Evolutionary conservation across 2,888 invertebrate species (phyloP).

Genomic region (Drosophila monieri): DNA sequence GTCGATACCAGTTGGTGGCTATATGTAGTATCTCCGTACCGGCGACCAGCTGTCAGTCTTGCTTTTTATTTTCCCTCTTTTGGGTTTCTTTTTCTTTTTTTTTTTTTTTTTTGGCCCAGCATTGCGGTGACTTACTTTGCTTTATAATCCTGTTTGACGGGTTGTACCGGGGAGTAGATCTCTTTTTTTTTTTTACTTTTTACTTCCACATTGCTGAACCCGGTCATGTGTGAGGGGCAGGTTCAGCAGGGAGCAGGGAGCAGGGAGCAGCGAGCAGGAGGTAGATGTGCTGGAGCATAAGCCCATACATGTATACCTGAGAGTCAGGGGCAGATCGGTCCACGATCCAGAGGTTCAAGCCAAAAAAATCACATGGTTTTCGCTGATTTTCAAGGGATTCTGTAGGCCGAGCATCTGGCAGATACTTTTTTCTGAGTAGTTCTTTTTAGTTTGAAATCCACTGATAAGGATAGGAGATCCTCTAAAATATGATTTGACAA

Average conservation of each 20-base stretch:
- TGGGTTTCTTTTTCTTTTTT: constrained; percentile 39
- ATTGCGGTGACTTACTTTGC: constrained; percentile 74
- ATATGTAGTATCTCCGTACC: constrained; percentile 12
- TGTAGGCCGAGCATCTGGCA: constrained; percentile 32
- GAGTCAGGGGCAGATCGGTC: constrained; percentile 27
- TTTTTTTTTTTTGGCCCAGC: constrained; percentile 18
- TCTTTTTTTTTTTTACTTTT: constrained; percentile 47
- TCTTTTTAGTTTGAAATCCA: neutral
- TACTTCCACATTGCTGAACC: constrained; percentile 68
- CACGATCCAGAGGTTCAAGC: constrained; percentile 15
- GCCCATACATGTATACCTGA: constrained; percentile 16
- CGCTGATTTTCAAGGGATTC: constrained; percentile 11
- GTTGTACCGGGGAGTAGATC: constrained; percentile 63
- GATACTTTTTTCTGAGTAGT: constrained; percentile 36
- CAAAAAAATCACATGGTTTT: constrained; percentile 41
- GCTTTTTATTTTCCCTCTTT: constrained; percentile 40
- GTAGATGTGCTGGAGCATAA: neutral
- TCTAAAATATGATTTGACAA: too few species aligned
- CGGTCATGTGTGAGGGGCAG: constrained; percentile 48
- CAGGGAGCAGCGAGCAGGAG: neutral
- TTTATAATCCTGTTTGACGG: constrained; percentile 81
- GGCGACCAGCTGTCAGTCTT: constrained; percentile 66
- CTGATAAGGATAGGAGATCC: neutral
- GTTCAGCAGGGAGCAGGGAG: neutral
- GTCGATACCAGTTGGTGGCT: constrained; percentile 47